Conservation (phyloP, 1,140 invertebrate genomes). For the Papilio polyxenes region DNA sequence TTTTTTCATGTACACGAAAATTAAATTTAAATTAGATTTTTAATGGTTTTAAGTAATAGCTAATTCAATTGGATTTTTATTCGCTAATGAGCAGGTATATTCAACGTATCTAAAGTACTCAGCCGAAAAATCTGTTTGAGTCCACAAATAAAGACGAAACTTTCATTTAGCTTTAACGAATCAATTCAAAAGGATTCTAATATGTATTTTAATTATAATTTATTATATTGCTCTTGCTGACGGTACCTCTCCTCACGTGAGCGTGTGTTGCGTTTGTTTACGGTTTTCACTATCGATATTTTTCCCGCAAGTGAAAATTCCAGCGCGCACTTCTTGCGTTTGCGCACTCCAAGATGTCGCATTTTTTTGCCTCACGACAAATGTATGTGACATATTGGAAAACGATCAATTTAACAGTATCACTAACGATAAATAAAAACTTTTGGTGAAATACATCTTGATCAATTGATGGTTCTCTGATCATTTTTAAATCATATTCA, state of each 20-base stretch:
- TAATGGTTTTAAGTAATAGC: no score
- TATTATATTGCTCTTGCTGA: conserved; percentile 41
- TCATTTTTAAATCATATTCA: no score
- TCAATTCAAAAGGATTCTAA: not conserved
- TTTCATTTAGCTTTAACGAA: not conserved
- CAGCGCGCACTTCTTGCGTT: conserved; percentile 44
- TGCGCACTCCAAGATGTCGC: conserved; percentile 34
- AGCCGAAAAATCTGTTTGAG: no score
- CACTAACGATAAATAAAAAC: not conserved
- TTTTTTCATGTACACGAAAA: no score
- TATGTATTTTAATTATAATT: conserved; percentile 29
- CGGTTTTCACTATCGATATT: conserved; percentile 77
- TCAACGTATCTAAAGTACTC: no score
- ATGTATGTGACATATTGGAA: not conserved
- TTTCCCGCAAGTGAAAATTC: conserved; percentile 75
- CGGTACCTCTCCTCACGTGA: conserved; percentile 48
- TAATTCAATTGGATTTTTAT: no score
- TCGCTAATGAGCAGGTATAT: no score
- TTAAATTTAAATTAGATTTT: no score
- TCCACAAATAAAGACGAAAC: not conserved
- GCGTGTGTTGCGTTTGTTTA: conserved; percentile 61
- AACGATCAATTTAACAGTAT: not conserved
- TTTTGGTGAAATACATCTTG: no score
- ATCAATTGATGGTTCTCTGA: no score
- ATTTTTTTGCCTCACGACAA: not conserved